Percentiles rank a stretch among this genome's conserved stretches.
phyloP scores from a whole-genome alignment of 2,113 vertebrate genomes.

The Prionailurus bengalensis region DNA sequence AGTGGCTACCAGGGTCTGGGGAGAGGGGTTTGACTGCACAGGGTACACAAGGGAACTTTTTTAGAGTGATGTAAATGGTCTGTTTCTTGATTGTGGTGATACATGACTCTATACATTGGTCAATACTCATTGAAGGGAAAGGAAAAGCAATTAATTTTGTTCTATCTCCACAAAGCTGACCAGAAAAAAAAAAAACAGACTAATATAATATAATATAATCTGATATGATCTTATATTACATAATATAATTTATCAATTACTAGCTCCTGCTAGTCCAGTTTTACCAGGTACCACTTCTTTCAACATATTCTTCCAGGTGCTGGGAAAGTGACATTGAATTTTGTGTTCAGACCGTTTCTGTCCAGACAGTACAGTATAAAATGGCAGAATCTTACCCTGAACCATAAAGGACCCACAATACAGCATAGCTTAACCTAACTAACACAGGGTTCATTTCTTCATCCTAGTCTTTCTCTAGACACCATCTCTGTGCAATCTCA shows the following conservation, averaged over 20 bases:
- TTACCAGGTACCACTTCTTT: not conserved
- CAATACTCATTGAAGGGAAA: not conserved
- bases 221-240: not conserved
- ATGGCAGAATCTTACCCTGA: not conserved
- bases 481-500: not conserved
- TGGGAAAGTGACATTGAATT: not conserved
- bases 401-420: not conserved
- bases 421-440: not conserved
- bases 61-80: not conserved
- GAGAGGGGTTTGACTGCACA: not conserved
- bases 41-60: not conserved
- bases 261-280: not conserved
- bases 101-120: not conserved
- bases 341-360: not conserved
- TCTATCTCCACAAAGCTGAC: not conserved
- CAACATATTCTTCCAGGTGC: not conserved
- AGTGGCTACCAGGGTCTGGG: not conserved
- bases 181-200: not conserved
- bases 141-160: not conserved
- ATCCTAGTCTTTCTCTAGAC: not conserved
- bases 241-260: not conserved
- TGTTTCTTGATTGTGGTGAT: not conserved
- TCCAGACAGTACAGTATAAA: not conserved
- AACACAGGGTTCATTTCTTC: not conserved
- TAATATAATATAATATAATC: not conserved